These are phyloP conservation scores for Lepidocyrtinus sp. DNA, from an alignment of 2,888 invertebrate genomes.

Conservation along the genomic window DNA sequence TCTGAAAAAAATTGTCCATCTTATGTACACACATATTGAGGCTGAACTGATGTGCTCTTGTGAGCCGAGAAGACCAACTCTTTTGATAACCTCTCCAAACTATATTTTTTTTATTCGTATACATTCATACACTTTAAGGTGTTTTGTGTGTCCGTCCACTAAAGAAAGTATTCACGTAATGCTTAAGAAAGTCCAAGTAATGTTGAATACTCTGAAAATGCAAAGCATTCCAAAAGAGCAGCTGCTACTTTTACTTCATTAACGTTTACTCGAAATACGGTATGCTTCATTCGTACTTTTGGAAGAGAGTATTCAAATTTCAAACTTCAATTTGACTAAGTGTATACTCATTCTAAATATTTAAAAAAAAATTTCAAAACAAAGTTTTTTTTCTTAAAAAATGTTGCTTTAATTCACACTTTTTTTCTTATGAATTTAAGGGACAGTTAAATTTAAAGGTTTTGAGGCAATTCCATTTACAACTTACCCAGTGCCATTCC, in stretches of 20 bases:
- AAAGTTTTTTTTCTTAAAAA: neutral
- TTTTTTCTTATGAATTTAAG: conserved; percentile 23
- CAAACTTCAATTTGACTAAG: too few relatives aligned
- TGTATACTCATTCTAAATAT: neutral
- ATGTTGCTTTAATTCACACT: neutral
- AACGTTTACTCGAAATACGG: too few relatives aligned
- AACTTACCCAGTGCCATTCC: conserved; percentile 42
- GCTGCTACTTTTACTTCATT: too few relatives aligned
- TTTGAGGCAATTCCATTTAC: conserved; percentile 32
- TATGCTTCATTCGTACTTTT: too few relatives aligned
- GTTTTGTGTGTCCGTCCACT: neutral
- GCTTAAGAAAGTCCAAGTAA: neutral
- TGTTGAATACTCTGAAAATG: too few relatives aligned
- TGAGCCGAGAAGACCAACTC: neutral
- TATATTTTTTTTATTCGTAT: neutral
- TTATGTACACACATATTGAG: neutral
- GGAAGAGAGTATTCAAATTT: too few relatives aligned
- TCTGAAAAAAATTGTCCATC: neutral
- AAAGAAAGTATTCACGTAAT: neutral
- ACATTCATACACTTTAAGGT: neutral
- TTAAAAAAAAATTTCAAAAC: too few relatives aligned
- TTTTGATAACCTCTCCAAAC: neutral
- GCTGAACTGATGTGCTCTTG: neutral
- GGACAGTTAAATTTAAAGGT: too few relatives aligned
- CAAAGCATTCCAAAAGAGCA: too few relatives aligned